Base-by-base conservation (phyloP, 1,140 invertebrate species). In the Drosophila yakuba region DNA sequence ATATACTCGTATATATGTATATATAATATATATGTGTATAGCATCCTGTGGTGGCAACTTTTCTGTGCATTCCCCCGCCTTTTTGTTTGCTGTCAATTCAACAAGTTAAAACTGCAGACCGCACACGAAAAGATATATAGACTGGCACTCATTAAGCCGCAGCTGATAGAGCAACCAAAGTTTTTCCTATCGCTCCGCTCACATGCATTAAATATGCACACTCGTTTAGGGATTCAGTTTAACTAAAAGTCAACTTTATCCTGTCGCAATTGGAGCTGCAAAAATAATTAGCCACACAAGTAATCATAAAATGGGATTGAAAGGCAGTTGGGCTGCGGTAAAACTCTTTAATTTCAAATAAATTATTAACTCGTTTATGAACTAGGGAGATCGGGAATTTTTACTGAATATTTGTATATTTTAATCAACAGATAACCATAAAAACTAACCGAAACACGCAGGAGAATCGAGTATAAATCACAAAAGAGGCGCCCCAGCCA, bases 41-140 rank as follows among this genome's bases (percentile, higher is more conserved):
- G 20, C 17, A 23, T 11, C 12, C 44, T 88, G 62, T 36, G 54
- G 62, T 39, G 63, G 39, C 55, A 67, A 74, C 61, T 60, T 73
- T 77, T 90, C 73, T 54, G 17, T 39, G 15, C 66, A 1, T 6
- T 38, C 36, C 23, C 23, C 4, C 14, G 25, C 11, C 8, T 35
- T 14, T 50, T 14, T 50, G 20, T 41, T 51, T 23, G 12, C 20
- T 63, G 45, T 62, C 51, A 38, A 61, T 41, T 61, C 60, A 62
- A 62, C 54, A 62, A 59, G 60, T 62, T 62, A 15, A 62, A 62
- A 62, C 25, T 59, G 25, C 36, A 62, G 36, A 59, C 60, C 60
- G 36, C 60, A 59, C 54, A 32, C 14, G 43, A 10, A 58, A 15
- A 15, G 14, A 32, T 28, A 28, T 41, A 61, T 61, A 57, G 23